Evolutionary conservation across 2,113 vertebrate genomes (phyloP), one percentile per base, ranked within the genome.

Genomic region (Grammomys surdaster): DNA sequence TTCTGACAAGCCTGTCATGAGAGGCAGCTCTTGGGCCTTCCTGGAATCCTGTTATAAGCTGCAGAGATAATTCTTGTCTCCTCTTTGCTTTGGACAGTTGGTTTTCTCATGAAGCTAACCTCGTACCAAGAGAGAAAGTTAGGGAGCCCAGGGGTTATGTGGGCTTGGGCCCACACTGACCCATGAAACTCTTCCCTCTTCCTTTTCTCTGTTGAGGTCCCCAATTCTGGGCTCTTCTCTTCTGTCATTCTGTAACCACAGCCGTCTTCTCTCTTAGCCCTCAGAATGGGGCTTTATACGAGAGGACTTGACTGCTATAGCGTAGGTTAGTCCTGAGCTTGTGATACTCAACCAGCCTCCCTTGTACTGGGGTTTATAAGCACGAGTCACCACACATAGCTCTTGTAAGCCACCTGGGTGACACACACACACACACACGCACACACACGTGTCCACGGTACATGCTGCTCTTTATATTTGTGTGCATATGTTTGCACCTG

Each of bases 391-490:
- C 43, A 33, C 16, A 19, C 14, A 4, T 69, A 22, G 16, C 48
- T 24, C 1, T 77, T 13, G 2, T 73, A 43, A 94, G 65, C 31
- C 24, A 48, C 67, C 56, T 19, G n/a, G 65, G 76, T 78, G 22
- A 12, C 48, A 36, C 0, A 10, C 0, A 7, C 0, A 40, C 40
- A 40, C 40, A 40, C 40, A 40, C 40, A 40, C 40, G 2, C 40
- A 40, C 40, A 40, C 40, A 40, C 40, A 40, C 40, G 40, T 40
- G 40, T 40, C 40, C 40, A 40, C 40, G 40, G 40, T 40, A 40
- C 40, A 40, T 40, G 40, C 40, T 40, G 40, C 40, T 40, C 40
- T 63, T 69, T 46, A 60, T 11, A 46, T 19, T 60, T 60, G 20
- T 60, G 58, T 60, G 17, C 19, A 60, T 20, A 60, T 60, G 20